Base-by-base conservation (phyloP, 2,888 invertebrate species). In the Oasisia sp. region DNA sequence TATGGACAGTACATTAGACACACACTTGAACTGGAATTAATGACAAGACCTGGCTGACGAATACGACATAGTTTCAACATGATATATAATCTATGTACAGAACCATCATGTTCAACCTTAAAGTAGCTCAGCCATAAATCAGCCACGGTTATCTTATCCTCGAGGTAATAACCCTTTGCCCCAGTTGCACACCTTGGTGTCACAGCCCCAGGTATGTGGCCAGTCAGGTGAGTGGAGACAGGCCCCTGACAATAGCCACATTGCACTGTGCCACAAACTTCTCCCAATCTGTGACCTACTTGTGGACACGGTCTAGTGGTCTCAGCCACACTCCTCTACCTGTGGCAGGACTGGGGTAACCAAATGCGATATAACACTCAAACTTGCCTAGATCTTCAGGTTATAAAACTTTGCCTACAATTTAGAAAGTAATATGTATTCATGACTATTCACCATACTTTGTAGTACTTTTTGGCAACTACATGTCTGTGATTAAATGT, bases 61-160 rank as follows among this genome's bases (percentile, higher is more conserved):
- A 50, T 50, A 50, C 50, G 14, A 11, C 74, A 74, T 74, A 74
- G 74, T 74, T 74, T 74, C 74, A 74, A 74, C 27, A 74, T 74
- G 74, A 74, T 74, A n/a, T 74, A n/a, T 74, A 74, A 74, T 74
- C 74, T 74, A 27, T 74, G 74, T 74, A 74, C 27, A 74, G 74
- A 74, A 74, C 38, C n/a, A 7, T 27, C 19, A 3, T 27, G 74
- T 74, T 74, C n/a, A 74, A 74, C 74, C 74, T 74, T 74, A 74
- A 74, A 74, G 74, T 74, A 74, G 74, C 74, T 74, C 74, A 74
- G n/a, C 74, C 19, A 74, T 74, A 74, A 74, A 74, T 74, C 74
- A 74, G 74, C n/a, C 74, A 74, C 5, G 5, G 27, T 27, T 7
- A 27, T 19, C 19, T 74, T 74, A 7, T 74, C 74, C n/a, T 74